phyloP scores from a whole-genome alignment of 2,113 vertebrate species.

The Limanda limanda region DNA sequence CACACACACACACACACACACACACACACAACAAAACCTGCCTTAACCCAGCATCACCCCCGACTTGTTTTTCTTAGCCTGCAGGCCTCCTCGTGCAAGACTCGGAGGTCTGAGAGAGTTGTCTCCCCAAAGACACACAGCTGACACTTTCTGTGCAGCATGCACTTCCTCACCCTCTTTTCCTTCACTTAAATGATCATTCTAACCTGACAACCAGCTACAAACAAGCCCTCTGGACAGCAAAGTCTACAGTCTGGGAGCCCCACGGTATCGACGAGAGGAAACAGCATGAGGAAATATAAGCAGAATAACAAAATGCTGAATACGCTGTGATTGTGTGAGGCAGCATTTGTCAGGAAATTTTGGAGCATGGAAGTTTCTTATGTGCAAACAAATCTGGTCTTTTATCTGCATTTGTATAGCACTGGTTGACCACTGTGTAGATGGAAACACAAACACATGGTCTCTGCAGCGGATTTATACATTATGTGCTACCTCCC shows the following conservation, averaged over 20 bases:
- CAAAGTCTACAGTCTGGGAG: background rate
- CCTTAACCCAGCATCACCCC: slow-evolving; percentile 34
- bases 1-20: slow-evolving; percentile 35
- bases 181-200: slow-evolving; percentile 15
- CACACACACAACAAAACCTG: slow-evolving; percentile 21
- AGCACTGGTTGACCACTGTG: too few relatives aligned
- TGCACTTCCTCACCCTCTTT: slow-evolving; percentile 15
- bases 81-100: slow-evolving; percentile 17
- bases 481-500: too few relatives aligned
- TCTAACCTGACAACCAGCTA: slow-evolving; percentile 17
- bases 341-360: background rate
- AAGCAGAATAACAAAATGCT: background rate
- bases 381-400: background rate
- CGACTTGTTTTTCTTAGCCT: slow-evolving; percentile 42
- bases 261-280: background rate
- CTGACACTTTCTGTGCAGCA: background rate
- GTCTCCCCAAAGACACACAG: slow-evolving; percentile 30
- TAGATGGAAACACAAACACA: too few relatives aligned
- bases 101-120: slow-evolving; percentile 31
- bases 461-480: too few relatives aligned
- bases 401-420: background rate
- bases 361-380: background rate
- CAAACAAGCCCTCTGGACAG: slow-evolving; percentile 21
- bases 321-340: background rate
- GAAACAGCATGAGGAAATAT: background rate